Evolutionary conservation across 1,140 invertebrate genomes (phyloP).

Genomic region (Oedothorax gibbosus): DNA sequence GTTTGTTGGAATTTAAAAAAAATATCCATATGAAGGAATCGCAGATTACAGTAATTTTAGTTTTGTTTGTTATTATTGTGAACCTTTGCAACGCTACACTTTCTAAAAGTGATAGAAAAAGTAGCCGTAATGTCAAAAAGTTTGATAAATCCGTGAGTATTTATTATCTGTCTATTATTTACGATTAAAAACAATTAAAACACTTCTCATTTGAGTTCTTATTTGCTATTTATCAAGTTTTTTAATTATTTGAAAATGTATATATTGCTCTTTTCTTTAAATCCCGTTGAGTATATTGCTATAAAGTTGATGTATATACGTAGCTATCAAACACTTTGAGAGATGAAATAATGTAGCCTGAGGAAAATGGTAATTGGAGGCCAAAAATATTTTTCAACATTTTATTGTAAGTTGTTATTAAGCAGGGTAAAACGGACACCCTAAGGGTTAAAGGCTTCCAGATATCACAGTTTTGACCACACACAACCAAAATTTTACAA

Average conservation of each 20-base stretch:
- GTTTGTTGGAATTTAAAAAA: background rate
- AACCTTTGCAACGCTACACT: background rate
- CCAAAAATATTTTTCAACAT: too few species aligned
- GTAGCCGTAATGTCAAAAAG: slow-evolving; percentile 18
- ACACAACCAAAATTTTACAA: too few species aligned
- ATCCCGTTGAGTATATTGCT: background rate
- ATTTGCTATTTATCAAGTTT: background rate
- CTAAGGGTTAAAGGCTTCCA: too few species aligned
- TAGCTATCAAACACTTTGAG: too few species aligned
- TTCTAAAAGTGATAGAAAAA: slow-evolving; percentile 47
- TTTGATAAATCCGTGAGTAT: slow-evolving; percentile 10
- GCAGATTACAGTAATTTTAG: background rate
- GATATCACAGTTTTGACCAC: too few species aligned
- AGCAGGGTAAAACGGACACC: too few species aligned
- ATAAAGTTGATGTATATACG: background rate
- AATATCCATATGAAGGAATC: background rate
- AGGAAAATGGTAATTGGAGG: too few species aligned
- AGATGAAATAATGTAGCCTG: too few species aligned
- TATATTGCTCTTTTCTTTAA: background rate
- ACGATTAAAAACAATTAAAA: background rate
- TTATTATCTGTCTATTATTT: background rate
- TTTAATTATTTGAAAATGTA: background rate
- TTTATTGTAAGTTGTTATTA: too few species aligned
- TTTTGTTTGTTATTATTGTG: background rate
- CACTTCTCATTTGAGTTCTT: background rate